Evolutionary conservation across 2,888 invertebrate species (phyloP).

Genomic region (Archips xylosteana): DNA sequence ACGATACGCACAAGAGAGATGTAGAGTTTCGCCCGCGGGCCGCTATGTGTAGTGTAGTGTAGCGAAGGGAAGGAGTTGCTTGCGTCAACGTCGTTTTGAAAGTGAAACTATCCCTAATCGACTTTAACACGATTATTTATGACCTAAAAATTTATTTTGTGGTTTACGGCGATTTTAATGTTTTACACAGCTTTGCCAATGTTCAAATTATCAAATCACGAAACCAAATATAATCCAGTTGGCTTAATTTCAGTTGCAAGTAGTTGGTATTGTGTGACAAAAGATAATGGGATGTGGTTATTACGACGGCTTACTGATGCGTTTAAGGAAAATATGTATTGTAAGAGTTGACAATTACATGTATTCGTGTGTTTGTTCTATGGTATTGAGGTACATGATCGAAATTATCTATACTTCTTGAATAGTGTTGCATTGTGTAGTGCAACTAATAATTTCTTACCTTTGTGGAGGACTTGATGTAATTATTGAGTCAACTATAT

Average conservation of each 20-base stretch:
- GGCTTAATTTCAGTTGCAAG: background rate
- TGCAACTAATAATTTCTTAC: constrained; percentile 12
- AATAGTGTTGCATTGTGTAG: constrained; percentile 3
- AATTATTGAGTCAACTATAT: constrained; percentile 1
- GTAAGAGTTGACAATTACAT: constrained; percentile 1
- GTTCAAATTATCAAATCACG: too few relatives aligned
- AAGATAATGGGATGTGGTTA: background rate
- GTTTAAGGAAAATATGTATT: background rate
- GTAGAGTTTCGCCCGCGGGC: too few relatives aligned
- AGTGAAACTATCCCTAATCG: too few relatives aligned
- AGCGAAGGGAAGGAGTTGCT: too few relatives aligned
- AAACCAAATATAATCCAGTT: too few relatives aligned
- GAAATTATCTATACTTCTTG: constrained; percentile 12
- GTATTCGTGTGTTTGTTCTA: constrained; percentile 22
- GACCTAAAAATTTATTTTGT: too few relatives aligned
- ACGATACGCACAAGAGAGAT: too few relatives aligned
- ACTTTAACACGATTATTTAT: too few relatives aligned
- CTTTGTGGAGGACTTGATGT: background rate
- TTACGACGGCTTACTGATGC: background rate
- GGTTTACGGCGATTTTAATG: too few relatives aligned
- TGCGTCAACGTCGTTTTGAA: too few relatives aligned
- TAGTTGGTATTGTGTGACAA: background rate
- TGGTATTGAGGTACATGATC: constrained; percentile 21
- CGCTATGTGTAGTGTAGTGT: too few relatives aligned
- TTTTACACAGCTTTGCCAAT: too few relatives aligned